phyloP scores from a whole-genome alignment of 2,888 invertebrate genomes.

The Cremastobaeus sp. region DNA sequence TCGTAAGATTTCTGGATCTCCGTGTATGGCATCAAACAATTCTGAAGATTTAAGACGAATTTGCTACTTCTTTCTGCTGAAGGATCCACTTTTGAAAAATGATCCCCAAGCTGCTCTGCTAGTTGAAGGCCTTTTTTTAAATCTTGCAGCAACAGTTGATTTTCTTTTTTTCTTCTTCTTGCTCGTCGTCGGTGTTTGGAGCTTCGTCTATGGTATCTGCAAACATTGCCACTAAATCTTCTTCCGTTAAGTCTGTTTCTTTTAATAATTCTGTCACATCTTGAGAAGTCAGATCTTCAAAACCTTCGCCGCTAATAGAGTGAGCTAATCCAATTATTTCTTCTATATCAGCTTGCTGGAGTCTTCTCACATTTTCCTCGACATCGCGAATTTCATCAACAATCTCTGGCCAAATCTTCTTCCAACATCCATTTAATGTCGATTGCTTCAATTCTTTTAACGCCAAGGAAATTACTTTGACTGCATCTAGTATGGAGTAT shows the following conservation, averaged over 20 bases:
- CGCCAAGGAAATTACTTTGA: conserved; percentile 54
- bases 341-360: conserved; percentile 25
- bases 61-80: conserved; percentile 1
- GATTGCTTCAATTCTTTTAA: conserved; percentile 60
- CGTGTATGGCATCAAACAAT: conserved; percentile 8
- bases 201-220: neutral
- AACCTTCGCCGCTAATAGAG: conserved; percentile 56
- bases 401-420: conserved; percentile 63
- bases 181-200: conserved; percentile 1
- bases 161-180: conserved; percentile 17
- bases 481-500: conserved; percentile 62
- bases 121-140: conserved; percentile 13
- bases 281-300: conserved; percentile 46
- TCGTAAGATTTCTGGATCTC: no score
- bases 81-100: conserved; percentile 4
- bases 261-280: conserved; percentile 44
- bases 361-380: conserved; percentile 19
- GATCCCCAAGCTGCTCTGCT: conserved; percentile 8
- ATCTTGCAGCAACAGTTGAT: neutral
- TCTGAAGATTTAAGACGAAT: neutral
- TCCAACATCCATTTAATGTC: conserved; percentile 67
- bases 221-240: conserved; percentile 12
- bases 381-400: conserved; percentile 27
- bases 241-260: conserved; percentile 7
- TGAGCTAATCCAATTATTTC: conserved; percentile 47